A percentile compares a stretch with the other conserved stretches of the same genome.
phyloP scores from a whole-genome alignment of 2,888 invertebrate genomes.

The Ennomos fuscantarius region DNA sequence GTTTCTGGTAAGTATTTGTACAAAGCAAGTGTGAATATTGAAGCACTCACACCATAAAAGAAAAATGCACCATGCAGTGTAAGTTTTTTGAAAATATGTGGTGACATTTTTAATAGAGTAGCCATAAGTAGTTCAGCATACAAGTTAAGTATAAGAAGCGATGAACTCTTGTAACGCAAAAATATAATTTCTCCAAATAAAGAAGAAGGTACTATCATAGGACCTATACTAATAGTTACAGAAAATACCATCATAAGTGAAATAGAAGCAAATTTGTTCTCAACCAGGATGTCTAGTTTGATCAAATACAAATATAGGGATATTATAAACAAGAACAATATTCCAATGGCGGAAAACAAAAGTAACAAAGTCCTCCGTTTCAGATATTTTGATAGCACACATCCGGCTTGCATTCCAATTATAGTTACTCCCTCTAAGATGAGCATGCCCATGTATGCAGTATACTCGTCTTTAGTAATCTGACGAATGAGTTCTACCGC shows the following conservation, averaged over 20 bases:
- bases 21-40: conserved; percentile 50
- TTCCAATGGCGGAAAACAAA: conserved; percentile 52
- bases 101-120: conserved; percentile 57
- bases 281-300: conserved; percentile 44
- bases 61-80: conserved; percentile 60
- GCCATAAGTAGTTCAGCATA: conserved; percentile 54
- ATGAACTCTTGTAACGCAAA: conserved; percentile 55
- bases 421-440: conserved; percentile 67
- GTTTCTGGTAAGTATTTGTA: conserved; percentile 59
- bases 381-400: conserved; percentile 54
- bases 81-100: conserved; percentile 52
- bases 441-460: conserved; percentile 63
- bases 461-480: conserved; percentile 55
- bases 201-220: conserved; percentile 60
- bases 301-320: conserved; percentile 61
- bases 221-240: conserved; percentile 62
- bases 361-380: conserved; percentile 59
- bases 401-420: conserved; percentile 62
- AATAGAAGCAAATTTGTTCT: conserved; percentile 56
- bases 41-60: conserved; percentile 52
- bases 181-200: conserved; percentile 64
- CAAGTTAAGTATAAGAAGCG: conserved; percentile 51
- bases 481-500: conserved; percentile 58
- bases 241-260: conserved; percentile 56
- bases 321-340: conserved; percentile 55